Evolutionary conservation across 2,797 vertebrate genomes (phyloP).

Genomic region (Monodelphis domestica): DNA sequence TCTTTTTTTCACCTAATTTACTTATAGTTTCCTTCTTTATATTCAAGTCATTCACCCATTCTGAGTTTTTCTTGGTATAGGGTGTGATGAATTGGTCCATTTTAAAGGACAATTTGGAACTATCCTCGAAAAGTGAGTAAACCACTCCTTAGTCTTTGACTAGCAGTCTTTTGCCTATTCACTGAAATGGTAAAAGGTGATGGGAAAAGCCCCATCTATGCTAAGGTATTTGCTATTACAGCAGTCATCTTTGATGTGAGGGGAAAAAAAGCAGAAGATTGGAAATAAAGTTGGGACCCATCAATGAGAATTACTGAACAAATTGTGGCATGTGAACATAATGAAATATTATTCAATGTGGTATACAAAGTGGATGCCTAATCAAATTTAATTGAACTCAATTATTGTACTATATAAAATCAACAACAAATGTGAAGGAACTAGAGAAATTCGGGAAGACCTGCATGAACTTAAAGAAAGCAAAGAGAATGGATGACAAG

Average conservation of each 20-base stretch:
- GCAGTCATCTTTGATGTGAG: not conserved
- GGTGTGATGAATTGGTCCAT: too few species aligned
- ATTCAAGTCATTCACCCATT: too few species aligned
- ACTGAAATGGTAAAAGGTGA: not conserved
- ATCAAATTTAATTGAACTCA: not conserved
- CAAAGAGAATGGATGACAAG: not conserved
- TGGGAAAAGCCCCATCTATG: not conserved
- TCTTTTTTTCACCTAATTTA: too few species aligned
- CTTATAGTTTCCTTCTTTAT: too few species aligned
- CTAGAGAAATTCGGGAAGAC: not conserved
- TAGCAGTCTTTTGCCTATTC: not conserved
- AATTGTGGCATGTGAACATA: not conserved
- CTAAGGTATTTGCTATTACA: not conserved
- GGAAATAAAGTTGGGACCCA: not conserved
- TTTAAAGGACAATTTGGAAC: not conserved
- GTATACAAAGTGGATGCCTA: not conserved
- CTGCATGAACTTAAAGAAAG: not conserved
- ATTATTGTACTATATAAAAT: not conserved
- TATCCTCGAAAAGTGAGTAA: not conserved
- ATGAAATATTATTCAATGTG: not conserved
- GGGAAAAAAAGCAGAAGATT: not conserved
- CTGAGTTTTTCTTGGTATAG: too few species aligned
- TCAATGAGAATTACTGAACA: not conserved
- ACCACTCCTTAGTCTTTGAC: not conserved
- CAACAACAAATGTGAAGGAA: not conserved